These are phyloP conservation scores for Venturia canescens DNA, from an alignment of 1,140 invertebrate species.

Conservation along the genomic window DNA sequence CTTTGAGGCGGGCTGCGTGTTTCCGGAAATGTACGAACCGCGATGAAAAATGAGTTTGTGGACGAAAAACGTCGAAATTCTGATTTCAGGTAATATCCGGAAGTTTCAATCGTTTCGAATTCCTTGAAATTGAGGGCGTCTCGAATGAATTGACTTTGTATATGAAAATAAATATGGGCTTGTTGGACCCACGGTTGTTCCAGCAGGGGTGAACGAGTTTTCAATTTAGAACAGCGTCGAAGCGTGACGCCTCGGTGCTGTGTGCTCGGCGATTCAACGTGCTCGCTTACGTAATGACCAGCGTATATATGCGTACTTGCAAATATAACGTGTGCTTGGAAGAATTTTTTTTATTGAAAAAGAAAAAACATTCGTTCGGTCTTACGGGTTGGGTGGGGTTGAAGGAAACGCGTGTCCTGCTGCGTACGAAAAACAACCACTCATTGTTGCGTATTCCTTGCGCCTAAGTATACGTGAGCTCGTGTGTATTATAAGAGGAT, in stretches of 20 bases:
- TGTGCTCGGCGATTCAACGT: constrained; percentile 43
- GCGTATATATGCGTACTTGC: neutral
- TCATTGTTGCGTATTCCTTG: constrained; percentile 20
- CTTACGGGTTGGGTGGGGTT: neutral
- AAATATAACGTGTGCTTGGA: neutral
- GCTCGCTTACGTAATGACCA: constrained; percentile 34
- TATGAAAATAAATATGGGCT: neutral
- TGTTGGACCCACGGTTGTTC: too few relatives aligned
- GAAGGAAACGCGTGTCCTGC: constrained; percentile 19
- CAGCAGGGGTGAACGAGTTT: constrained; percentile 41
- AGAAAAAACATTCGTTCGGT: neutral
- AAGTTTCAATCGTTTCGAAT: too few relatives aligned
- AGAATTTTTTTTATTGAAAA: neutral
- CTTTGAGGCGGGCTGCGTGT: too few relatives aligned
- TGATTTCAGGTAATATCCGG: too few relatives aligned
- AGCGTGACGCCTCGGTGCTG: constrained; percentile 56
- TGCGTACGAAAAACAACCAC: constrained; percentile 14
- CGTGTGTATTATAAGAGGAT: neutral
- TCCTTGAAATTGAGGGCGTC: neutral
- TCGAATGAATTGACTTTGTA: too few relatives aligned
- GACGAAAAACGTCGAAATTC: too few relatives aligned
- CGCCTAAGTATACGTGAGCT: neutral
- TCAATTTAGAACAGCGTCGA: constrained; percentile 64
- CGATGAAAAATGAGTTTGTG: too few relatives aligned
- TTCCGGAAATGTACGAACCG: too few relatives aligned